These are phyloP conservation scores for Acrobeloides nanus DNA, from an alignment of 2,888 invertebrate species.

Conservation along the genomic window DNA sequence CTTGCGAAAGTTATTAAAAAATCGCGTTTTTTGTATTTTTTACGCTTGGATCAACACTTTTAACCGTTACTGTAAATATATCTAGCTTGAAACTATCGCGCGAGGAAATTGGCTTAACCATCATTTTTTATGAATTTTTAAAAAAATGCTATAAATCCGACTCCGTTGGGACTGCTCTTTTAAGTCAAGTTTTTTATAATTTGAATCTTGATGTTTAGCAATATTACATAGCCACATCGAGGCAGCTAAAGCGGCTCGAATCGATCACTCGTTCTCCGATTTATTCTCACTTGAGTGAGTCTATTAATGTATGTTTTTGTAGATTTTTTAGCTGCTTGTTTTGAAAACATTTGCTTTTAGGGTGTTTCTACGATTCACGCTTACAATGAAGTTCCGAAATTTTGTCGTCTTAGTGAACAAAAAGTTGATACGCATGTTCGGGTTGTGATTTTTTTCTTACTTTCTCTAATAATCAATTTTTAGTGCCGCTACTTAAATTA, in stretches of 20 bases:
- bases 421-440: constrained; percentile 52
- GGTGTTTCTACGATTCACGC: constrained; percentile 51
- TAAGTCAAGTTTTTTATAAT: too few relatives aligned
- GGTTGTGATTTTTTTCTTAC: too few relatives aligned
- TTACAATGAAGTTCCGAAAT: constrained; percentile 38
- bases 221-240: constrained; percentile 86
- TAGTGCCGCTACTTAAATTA: constrained; percentile 45
- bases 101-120: too few relatives aligned
- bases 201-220: constrained; percentile 61
- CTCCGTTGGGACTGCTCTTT: too few relatives aligned
- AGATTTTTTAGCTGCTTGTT: background rate
- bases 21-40: too few relatives aligned
- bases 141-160: too few relatives aligned
- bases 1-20: too few relatives aligned
- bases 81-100: too few relatives aligned
- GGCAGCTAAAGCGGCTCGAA: constrained; percentile 62
- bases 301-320: constrained; percentile 33
- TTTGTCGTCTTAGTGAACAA: constrained; percentile 43
- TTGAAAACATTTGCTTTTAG: constrained; percentile 14
- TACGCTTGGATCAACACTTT: too few relatives aligned
- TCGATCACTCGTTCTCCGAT: constrained; percentile 53
- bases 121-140: too few relatives aligned
- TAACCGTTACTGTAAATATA: too few relatives aligned
- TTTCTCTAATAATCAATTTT: too few relatives aligned
- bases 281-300: constrained; percentile 51